Conservation (phyloP, 2,888 invertebrate species). For the Andrena flavipes region DNA sequence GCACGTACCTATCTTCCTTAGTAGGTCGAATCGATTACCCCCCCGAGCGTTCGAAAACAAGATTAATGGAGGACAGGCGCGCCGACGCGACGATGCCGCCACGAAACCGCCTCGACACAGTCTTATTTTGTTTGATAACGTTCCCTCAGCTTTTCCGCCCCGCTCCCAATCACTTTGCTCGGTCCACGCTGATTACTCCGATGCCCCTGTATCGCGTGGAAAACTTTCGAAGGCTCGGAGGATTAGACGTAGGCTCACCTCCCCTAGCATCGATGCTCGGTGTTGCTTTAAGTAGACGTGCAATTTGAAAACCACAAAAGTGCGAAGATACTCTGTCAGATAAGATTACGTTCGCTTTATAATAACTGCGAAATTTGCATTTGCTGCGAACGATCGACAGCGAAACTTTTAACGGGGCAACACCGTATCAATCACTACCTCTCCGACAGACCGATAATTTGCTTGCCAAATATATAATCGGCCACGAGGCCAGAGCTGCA, state of each 20-base stretch:
- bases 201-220: neutral
- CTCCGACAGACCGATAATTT: conserved; percentile 17
- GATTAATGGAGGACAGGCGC: conserved; percentile 51
- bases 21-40: conserved; percentile 57
- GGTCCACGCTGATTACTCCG: neutral
- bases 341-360: neutral
- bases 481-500: neutral
- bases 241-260: neutral
- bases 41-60: conserved; percentile 41
- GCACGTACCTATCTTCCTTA: conserved; percentile 40
- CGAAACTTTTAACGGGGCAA: conserved; percentile 15
- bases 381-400: neutral
- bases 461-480: conserved; percentile 26
- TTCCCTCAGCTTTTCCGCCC: neutral
- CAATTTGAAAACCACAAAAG: neutral
- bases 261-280: neutral
- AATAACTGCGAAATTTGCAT: neutral
- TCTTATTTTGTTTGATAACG: conserved; percentile 19
- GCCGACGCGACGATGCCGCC: conserved; percentile 24
- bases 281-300: neutral
- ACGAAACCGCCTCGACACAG: neutral
- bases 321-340: neutral
- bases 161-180: neutral
- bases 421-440: conserved; percentile 15
- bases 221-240: neutral